phyloP scores from a whole-genome alignment of 1,140 invertebrate species.

The Drosophila ambigua region DNA sequence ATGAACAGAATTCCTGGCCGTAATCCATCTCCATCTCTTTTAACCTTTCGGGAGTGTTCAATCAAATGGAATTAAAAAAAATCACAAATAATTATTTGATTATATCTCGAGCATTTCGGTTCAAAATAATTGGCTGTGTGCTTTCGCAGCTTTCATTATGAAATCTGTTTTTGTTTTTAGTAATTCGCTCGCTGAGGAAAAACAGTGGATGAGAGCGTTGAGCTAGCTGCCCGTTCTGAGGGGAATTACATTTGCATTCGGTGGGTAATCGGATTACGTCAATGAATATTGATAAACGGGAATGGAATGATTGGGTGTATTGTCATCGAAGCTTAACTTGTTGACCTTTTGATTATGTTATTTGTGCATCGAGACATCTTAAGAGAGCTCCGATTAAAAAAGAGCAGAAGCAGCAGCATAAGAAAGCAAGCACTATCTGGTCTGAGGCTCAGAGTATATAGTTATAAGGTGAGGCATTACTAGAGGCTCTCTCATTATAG shows the following conservation, averaged over 20 bases:
- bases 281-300: slow-evolving; percentile 64
- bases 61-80: slow-evolving; percentile 7
- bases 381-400: slow-evolving; percentile 21
- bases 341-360: slow-evolving; percentile 45
- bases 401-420: background rate
- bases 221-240: slow-evolving; percentile 4
- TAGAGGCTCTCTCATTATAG: too few relatives aligned
- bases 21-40: too few relatives aligned
- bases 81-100: slow-evolving; percentile 3
- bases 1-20: too few relatives aligned
- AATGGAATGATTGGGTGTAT: slow-evolving; percentile 1
- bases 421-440: too few relatives aligned
- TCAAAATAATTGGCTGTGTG: slow-evolving; percentile 27
- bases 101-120: slow-evolving; percentile 13
- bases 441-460: too few relatives aligned
- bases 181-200: slow-evolving; percentile 25
- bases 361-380: slow-evolving; percentile 15
- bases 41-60: background rate
- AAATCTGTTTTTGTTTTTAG: slow-evolving; percentile 52
- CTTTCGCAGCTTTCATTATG: slow-evolving; percentile 41
- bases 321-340: slow-evolving; percentile 51
- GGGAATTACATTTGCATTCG: slow-evolving; percentile 50
- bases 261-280: slow-evolving; percentile 69
- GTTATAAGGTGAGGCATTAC: too few relatives aligned
- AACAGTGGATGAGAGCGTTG: slow-evolving; percentile 3